Evolutionary conservation across 2,888 invertebrate genomes (phyloP), one percentile per base, ranked within the genome.

Genomic region (Morinoia aosen): DNA sequence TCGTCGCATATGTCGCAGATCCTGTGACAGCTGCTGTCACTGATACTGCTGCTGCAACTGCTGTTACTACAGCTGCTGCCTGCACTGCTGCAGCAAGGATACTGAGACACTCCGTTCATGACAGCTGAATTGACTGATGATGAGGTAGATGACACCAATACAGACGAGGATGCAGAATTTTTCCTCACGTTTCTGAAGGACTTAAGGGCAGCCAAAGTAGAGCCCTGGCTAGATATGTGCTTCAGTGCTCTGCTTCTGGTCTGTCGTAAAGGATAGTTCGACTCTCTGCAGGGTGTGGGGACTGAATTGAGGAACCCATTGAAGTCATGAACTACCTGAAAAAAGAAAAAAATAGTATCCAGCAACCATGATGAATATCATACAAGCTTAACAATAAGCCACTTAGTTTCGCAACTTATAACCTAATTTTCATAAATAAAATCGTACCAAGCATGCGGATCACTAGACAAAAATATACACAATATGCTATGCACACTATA

Each of bases 51-150:
- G 57, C 93, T 57, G 48, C 93, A 93, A 57, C 93, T 93, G 58
- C 93, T 93, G 57, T 93, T 93, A 33, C 93, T 93, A n/a, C 93
- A 93, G 57, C 93, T 93, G n/a, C 93, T 93, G 57, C 93, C 25
- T 16, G 57, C 93, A 57, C 93, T 93, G 57, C 57, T 93, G 93
- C 93, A 93, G 93, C 93, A 93, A 93, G 93, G 48, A 48, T 93
- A 93, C 16, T 56, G 93, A 56, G 33, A 11, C 10, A 93, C 57
- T 7, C 57, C 93, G 25, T 93, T 93, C 58, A 93, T 93, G n/a
- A 93, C 56, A 12, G 40, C 40, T 39, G 90, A 90, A 40, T 14
- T 33, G 12, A 57, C 40, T 33, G 14, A 25, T 57, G 93, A 93
- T 93, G 93, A 93, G 5, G 90, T 19, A 90, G 48, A 19, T 90